Base-by-base conservation (phyloP, 2,797 vertebrate genomes). In the Enteromius unitaeniatus region DNA sequence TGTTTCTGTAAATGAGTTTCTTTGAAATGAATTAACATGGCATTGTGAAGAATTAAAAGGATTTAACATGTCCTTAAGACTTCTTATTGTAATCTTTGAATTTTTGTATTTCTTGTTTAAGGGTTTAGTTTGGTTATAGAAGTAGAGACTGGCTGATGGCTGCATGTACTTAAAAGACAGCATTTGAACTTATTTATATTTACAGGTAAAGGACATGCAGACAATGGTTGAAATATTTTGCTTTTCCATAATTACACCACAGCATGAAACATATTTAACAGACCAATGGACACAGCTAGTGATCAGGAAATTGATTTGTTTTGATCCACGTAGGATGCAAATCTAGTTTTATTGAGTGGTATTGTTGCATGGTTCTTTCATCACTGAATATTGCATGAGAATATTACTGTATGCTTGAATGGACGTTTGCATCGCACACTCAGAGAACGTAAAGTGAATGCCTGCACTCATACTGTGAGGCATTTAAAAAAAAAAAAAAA, bases 361-460 rank as follows among this genome's bases (percentile, higher is more conserved):
- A 77, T 62, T 73, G 60, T 82, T 87, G 34, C 49, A 68, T 28
- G 15, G 28, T 62, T 84, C 42, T 68, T 31, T 42, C 67, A 42
- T 49, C 47, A 65, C 78, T 95, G 89, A 94, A 95, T 95, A 93
- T 93, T 95, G 88, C 79, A 94, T 93, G 92, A 94, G 90, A 85
- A 86, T 40, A 90, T 90, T 91, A 92, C 87, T 87, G 85, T 91
- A 91, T 78, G 92, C 89, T 77, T 92, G 91, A 92, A 75, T 70
- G 87, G 79, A 91, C 21, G 74, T 85, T 81, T 82, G 75, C 78
- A 87, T 85, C 58, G 14, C 82, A 64, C 80, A 45, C 85, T 86
- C 28, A 4, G 17, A 73, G 62, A 74, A 81, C 74, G 37, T 78
- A 51, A 72, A 86, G 77, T 34, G 37, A 23, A 74, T 47, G 70